Base-by-base conservation (phyloP, 2,888 invertebrate genomes). In the Pollenia labialis region DNA sequence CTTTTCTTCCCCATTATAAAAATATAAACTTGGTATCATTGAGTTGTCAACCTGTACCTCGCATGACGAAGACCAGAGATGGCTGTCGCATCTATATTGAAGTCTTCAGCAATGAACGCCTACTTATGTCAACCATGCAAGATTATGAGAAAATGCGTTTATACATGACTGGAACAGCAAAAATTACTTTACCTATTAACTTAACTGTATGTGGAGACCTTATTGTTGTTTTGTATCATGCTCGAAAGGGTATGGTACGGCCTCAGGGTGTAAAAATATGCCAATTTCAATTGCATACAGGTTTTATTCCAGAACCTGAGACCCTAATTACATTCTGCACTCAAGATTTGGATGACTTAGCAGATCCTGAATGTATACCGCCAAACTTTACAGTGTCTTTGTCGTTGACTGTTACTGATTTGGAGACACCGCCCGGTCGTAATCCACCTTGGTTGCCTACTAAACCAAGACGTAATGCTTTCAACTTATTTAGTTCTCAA, bases 31-130 rank as follows among this genome's bases (percentile, higher is more conserved):
- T 99, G 85, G 95, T 97, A 58, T 96, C 97, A 7, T 91, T 99
- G 11, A 95, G 96, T 16, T 95, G 99, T 90, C 96, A 97, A 89
- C 98, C 99, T 0, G 96, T 99, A 62, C 99, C 99, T 3, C 94
- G 98, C 18, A 99, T 99, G 94, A 99, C 98, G 11, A 97, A 97
- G 94, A 95, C 97, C 82, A 96, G 97, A 89, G 98, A 98, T 93
- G 99, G 99, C 0, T 98, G 98, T 92, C 95, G 99, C 85, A 98
- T 99, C 8, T 99, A 97, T 93, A 95, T 98, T 79, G 99, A 99
- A 93, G 95, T 99, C 40, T 98, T 96, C 93, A 97, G 97, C 91
- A 98, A 98, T 91, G 98, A 98, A 89, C 95, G 97, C 76, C 94
- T 97, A 90, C 94, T 98, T 56, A 94, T 96, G 89, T 96, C 97